A percentile compares a stretch with the other conserved stretches of the same genome.
phyloP scores from a whole-genome alignment of 2,797 vertebrate species.

The Oryzias sinensis region DNA sequence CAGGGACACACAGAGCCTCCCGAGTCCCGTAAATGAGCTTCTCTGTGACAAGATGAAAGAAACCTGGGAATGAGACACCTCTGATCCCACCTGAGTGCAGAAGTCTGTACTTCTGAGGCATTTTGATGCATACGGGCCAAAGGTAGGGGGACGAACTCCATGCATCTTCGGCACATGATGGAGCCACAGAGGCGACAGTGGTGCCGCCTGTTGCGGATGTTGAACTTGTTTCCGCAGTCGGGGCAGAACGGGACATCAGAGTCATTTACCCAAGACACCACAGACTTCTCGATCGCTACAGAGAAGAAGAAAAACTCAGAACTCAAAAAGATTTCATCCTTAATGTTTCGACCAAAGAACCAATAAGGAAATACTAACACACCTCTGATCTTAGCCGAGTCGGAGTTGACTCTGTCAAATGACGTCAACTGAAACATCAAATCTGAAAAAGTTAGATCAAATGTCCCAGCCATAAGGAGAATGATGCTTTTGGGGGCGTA shows the following conservation, averaged over 20 bases:
- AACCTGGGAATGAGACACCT: neutral
- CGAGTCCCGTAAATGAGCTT: constrained; percentile 90
- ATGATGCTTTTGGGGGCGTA: constrained; percentile 52
- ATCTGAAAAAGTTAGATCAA: constrained; percentile 4
- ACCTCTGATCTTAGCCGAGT: constrained; percentile 95
- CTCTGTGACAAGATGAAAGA: constrained; percentile 66
- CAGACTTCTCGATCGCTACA: constrained; percentile 91
- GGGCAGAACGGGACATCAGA: constrained; percentile 97
- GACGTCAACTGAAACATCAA: constrained; percentile 86
- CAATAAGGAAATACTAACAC: constrained; percentile 24
- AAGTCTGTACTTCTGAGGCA: neutral
- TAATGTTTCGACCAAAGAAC: neutral
- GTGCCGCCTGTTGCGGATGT: constrained; percentile 91
- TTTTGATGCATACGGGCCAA: constrained; percentile 84
- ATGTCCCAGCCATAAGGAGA: neutral
- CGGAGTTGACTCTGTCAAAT: constrained; percentile 89
- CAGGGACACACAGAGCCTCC: constrained; percentile 82
- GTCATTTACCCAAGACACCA: constrained; percentile 96
- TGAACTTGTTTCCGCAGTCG: constrained; percentile 95
- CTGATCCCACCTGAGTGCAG: neutral
- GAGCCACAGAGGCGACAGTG: constrained; percentile 98
- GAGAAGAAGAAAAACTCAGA: constrained; percentile 3
- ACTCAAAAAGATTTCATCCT: neutral
- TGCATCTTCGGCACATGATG: constrained; percentile 96
- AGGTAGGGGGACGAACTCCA: constrained; percentile 87